Base-by-base conservation (phyloP, 2,888 invertebrate species). In the Clepsis dumicolana region DNA sequence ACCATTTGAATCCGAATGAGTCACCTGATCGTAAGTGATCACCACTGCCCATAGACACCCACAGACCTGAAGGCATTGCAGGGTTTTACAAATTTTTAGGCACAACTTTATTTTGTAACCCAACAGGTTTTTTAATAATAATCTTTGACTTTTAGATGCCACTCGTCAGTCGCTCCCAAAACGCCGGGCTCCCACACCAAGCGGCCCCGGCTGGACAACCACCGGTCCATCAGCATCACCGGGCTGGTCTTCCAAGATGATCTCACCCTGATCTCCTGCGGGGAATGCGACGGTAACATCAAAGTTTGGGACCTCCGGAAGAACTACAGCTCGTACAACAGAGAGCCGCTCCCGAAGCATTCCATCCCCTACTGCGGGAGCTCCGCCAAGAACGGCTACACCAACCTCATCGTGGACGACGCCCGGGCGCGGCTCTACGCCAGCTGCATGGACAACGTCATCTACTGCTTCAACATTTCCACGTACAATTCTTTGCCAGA, bases 241-340 rank as follows among this genome's bases (percentile, higher is more conserved):
- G 96, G 97, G 7, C 94, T 98, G 16, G 95, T 95, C 0, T 98
- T 98, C 88, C 97, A 97, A 87, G 96, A 98, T 86, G 96, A 96
- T 70, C 87, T 94, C 73, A 96, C 96, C 4, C 91, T 98, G 1
- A 94, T 98, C 53, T 98, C 98, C 0, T 97, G 98, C 80, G 98
- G 98, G 0, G 97, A 98, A 65, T 97, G 97, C 52, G 98, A 98
- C 88, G 97, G 98, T 0, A 90, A 95, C 72, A 96, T 98, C 65
- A 98, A 98, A 89, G 95, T 96, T 1, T 98, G 98, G 98, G 98
- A 98, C 86, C 84, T 98, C 29, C 92, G 98, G 35, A 97, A 97
- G 81, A 97, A 96, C 80, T 98, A 98, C 83, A 94, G 94, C 12
- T 92, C 93, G 4, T 94, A 95, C 76, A 96, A 95, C 79, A 94